Conservation (phyloP, 2,797 vertebrate species). For the Alauda arvensis region DNA sequence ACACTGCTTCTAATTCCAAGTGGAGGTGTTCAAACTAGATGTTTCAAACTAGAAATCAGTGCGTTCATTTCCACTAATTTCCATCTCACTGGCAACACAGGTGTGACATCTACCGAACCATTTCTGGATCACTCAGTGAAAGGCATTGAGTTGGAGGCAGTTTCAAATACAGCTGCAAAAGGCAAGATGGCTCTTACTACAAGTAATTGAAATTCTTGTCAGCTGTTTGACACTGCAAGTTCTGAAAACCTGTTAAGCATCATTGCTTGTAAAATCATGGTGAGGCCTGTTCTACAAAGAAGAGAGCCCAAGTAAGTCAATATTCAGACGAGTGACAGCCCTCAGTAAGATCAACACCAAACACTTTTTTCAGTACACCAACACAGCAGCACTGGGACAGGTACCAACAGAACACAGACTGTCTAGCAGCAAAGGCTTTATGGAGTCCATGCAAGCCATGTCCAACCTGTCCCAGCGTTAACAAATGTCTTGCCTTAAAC, state of each 20-base stretch:
- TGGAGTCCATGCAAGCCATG: not conserved
- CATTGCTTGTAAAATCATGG: not conserved
- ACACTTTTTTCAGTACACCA: not conserved
- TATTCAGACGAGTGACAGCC: not conserved
- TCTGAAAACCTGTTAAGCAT: not conserved
- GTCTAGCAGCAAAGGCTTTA: not conserved
- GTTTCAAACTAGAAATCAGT: not conserved
- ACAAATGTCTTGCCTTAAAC: not conserved
- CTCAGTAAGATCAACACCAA: not conserved
- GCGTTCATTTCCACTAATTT: not conserved
- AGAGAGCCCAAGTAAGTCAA: not conserved
- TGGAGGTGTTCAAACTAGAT: not conserved
- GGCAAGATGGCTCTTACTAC: not conserved
- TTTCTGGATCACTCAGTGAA: not conserved
- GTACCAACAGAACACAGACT: fast-evolving
- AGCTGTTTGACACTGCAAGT: not conserved
- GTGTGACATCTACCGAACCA: not conserved
- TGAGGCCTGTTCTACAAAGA: not conserved
- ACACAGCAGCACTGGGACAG: not conserved
- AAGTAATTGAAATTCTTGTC: not conserved
- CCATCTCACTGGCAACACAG: not conserved
- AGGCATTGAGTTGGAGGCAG: not conserved
- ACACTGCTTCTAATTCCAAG: not conserved
- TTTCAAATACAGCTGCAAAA: not conserved
- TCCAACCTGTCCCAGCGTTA: not conserved